A percentile compares a stretch with the other conserved stretches of the same genome.
These are phyloP conservation scores for Hypselothyrea guttata DNA, from an alignment of 2,888 invertebrate species.

Conservation along the genomic window DNA sequence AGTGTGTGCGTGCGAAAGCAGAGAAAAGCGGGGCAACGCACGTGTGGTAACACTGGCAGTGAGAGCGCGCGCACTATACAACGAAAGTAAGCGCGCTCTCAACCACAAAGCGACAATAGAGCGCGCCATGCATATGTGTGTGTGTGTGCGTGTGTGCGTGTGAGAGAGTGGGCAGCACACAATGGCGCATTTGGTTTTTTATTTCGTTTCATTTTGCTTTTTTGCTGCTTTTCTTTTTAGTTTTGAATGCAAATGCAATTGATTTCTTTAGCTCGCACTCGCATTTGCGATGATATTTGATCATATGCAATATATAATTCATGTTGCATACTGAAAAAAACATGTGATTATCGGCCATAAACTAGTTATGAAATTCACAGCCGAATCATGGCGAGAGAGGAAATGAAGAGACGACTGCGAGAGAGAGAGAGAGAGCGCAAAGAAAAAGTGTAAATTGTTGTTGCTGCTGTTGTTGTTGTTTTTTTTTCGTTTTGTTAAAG, in stretches of 20 bases:
- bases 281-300: too few species aligned
- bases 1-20: conserved; percentile 5
- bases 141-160: conserved; percentile 21
- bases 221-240: conserved; percentile 12
- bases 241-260: conserved; percentile 32
- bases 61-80: conserved; percentile 27
- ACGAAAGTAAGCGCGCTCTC: conserved; percentile 28
- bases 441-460: conserved; percentile 45
- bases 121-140: conserved; percentile 21
- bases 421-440: conserved; percentile 20
- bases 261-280: too few species aligned
- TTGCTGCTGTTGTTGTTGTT: conserved; percentile 27
- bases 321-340: conserved; percentile 4
- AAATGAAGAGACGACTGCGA: conserved; percentile 2
- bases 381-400: conserved; percentile 14
- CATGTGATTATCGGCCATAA: conserved; percentile 32
- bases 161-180: conserved; percentile 24
- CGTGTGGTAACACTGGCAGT: conserved; percentile 47
- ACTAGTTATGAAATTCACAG: conserved; percentile 46
- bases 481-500: conserved; percentile 43
- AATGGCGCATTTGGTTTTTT: conserved; percentile 42
- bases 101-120: conserved; percentile 53
- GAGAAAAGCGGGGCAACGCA: conserved; percentile 33
- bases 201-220: neutral
- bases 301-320: neutral